Evolutionary conservation across 2,113 vertebrate genomes (phyloP).

Genomic region (Gadus chalcogrammus): DNA sequence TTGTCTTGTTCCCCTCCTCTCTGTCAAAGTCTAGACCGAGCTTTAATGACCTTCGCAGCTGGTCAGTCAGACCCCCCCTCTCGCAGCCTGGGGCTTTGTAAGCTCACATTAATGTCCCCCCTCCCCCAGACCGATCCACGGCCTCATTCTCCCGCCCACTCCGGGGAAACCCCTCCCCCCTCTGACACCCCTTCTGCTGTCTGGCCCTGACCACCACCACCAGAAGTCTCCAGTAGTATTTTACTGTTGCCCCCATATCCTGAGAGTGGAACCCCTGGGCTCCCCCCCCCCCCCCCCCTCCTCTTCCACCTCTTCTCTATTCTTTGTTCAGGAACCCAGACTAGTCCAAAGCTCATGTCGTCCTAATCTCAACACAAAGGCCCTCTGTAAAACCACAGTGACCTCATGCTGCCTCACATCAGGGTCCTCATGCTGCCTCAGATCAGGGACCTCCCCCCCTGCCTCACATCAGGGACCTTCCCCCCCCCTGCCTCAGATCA

Average conservation of each 20-base stretch:
- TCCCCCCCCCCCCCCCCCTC: slow-evolving; percentile 43
- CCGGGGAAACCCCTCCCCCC: slow-evolving; percentile 6
- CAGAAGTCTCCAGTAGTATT: background rate
- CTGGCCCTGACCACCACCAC: slow-evolving; percentile 50
- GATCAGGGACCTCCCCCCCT: too few relatives aligned
- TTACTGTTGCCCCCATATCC: too few relatives aligned
- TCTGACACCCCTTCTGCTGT: slow-evolving; percentile 43
- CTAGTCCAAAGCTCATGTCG: slow-evolving; percentile 72
- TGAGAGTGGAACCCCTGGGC: slow-evolving; percentile 34
- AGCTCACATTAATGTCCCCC: slow-evolving; percentile 16
- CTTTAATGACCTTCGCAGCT: slow-evolving; percentile 72
- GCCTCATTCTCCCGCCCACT: slow-evolving; percentile 45
- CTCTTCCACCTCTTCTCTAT: slow-evolving; percentile 37
- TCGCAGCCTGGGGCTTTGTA: slow-evolving; percentile 51
- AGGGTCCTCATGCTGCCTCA: too few relatives aligned
- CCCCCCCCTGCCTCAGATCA: too few relatives aligned
- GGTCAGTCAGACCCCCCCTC: slow-evolving; percentile 56
- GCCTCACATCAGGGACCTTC: too few relatives aligned
- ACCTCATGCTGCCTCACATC: too few relatives aligned
- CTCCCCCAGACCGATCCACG: slow-evolving; percentile 1
- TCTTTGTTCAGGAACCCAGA: slow-evolving; percentile 67
- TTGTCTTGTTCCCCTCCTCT: slow-evolving; percentile 42
- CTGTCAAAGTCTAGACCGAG: slow-evolving; percentile 76
- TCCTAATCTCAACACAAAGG: slow-evolving; percentile 80
- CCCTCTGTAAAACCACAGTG: slow-evolving; percentile 69